phyloP scores from a whole-genome alignment of 2,888 invertebrate species.

The Scaptomyza cyrtandrae region DNA sequence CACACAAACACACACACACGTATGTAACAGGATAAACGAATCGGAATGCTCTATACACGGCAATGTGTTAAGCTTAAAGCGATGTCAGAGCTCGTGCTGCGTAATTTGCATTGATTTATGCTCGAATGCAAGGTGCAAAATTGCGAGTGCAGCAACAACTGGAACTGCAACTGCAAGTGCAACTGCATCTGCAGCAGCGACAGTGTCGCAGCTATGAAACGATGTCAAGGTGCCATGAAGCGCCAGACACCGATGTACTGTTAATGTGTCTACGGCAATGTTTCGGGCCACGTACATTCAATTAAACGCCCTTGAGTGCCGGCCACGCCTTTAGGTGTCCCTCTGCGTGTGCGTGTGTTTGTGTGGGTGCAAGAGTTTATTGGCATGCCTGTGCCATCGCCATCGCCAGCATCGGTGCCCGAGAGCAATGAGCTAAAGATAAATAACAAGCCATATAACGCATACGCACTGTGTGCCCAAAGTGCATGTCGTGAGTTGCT shows the following conservation, averaged over 20 bases:
- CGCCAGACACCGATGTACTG: constrained; percentile 57
- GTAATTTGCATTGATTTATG: constrained; percentile 78
- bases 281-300: constrained; percentile 75
- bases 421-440: constrained; percentile 78
- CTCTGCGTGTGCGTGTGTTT: constrained; percentile 8
- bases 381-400: constrained; percentile 52
- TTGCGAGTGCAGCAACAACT: constrained; percentile 19
- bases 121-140: constrained; percentile 33
- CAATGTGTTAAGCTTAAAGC: constrained; percentile 70
- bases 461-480: constrained; percentile 73
- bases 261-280: constrained; percentile 75
- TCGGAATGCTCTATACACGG: background rate
- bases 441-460: constrained; percentile 79
- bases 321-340: constrained; percentile 43
- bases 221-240: constrained; percentile 70
- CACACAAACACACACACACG: background rate
- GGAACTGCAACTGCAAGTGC: constrained; percentile 12
- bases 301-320: constrained; percentile 79
- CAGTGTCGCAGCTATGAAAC: constrained; percentile 50
- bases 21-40: background rate
- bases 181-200: constrained; percentile 25
- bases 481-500: constrained; percentile 63
- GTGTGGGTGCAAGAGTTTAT: constrained; percentile 59
- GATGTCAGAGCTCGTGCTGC: constrained; percentile 57
- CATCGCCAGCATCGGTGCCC: constrained; percentile 37